Conservation (phyloP, 2,113 vertebrate species). For the Dicaeum eximium region DNA sequence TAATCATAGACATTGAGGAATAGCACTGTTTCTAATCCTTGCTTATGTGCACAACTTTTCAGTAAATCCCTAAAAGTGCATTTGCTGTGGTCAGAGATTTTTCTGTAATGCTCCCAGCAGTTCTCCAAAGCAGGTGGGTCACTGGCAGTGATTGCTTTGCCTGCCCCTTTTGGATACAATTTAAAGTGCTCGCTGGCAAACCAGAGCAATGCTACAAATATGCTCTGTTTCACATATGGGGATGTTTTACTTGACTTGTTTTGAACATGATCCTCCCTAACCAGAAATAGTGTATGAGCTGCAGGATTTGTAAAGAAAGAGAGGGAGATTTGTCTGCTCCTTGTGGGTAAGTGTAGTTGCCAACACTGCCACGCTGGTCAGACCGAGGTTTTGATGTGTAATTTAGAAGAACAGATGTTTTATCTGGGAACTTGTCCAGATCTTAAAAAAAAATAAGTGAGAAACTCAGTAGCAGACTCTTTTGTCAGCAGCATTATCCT, state of each 20-base stretch:
- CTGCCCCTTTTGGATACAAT: background rate
- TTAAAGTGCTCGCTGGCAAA: background rate
- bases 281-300: background rate
- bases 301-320: background rate
- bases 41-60: background rate
- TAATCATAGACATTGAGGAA: background rate
- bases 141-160: background rate
- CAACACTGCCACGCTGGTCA: background rate
- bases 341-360: background rate
- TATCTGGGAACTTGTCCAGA: constrained; percentile 38
- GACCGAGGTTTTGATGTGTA: background rate
- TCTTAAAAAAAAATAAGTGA: background rate
- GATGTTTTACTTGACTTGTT: background rate
- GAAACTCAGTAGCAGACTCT: background rate
- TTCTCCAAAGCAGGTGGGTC: background rate
- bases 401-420: constrained; percentile 56
- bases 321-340: background rate
- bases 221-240: background rate
- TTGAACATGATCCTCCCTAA: background rate
- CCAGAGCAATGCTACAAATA: background rate
- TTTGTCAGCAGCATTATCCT: background rate
- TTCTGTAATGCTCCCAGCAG: background rate
- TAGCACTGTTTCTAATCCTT: background rate
- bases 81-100: background rate
- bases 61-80: background rate